Conservation (phyloP, 2,888 invertebrate species). For the Amblyteles armatorius region DNA sequence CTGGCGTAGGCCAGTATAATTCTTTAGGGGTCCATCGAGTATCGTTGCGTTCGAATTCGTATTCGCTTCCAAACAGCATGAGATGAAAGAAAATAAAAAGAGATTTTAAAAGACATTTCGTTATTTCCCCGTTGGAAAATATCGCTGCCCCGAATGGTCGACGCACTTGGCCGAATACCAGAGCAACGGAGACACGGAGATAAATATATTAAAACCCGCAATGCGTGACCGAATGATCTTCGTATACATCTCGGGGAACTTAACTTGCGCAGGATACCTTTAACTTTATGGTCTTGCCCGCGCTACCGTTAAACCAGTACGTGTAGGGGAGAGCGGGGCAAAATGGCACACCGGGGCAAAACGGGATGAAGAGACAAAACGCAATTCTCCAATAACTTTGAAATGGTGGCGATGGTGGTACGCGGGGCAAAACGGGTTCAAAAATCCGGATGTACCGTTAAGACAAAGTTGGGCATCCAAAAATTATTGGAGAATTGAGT, state of each 20-base stretch:
- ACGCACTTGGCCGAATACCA: not conserved
- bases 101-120: not conserved
- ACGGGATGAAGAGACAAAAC: too few relatives aligned
- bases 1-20: not conserved
- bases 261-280: slow-evolving; percentile 1
- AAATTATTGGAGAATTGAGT: too few relatives aligned
- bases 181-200: not conserved
- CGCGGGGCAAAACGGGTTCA: too few relatives aligned
- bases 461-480: too few relatives aligned
- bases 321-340: too few relatives aligned
- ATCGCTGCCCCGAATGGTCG: not conserved
- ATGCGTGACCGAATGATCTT: slow-evolving; percentile 40
- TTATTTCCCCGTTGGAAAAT: not conserved
- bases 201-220: slow-evolving; percentile 34
- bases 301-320: slow-evolving; percentile 41
- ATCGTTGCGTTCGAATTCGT: not conserved
- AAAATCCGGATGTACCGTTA: too few relatives aligned
- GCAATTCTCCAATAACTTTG: too few relatives aligned
- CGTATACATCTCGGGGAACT: slow-evolving; percentile 8
- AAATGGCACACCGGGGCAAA: too few relatives aligned
- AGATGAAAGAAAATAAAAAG: not conserved
- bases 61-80: not conserved
- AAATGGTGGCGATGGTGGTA: too few relatives aligned
- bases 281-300: slow-evolving; percentile 32
- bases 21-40: slow-evolving; percentile 16